phyloP scores from a whole-genome alignment of 2,797 vertebrate species.

The Sphaeramia orbicularis region DNA sequence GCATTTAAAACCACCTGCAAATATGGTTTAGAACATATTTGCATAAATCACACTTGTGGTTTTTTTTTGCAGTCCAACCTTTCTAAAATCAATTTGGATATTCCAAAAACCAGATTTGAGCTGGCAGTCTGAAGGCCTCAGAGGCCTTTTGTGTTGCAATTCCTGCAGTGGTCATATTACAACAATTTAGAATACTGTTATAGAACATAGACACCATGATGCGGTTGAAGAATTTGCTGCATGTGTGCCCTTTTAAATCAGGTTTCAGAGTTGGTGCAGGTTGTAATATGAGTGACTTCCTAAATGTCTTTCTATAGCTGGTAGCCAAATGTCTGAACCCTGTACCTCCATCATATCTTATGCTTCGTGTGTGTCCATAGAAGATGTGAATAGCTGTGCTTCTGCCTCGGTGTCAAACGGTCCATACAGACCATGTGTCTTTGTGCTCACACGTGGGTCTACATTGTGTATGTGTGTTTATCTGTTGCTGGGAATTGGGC shows the following conservation, averaged over 20 bases:
- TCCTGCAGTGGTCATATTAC: not conserved
- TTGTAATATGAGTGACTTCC: not conserved
- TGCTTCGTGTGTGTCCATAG: not conserved
- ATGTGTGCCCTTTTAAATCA: not conserved
- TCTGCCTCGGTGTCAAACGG: not conserved
- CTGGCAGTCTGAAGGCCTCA: too few relatives aligned
- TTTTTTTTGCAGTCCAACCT: too few relatives aligned
- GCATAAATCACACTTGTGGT: too few relatives aligned
- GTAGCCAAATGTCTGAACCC: not conserved
- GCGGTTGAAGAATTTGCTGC: not conserved
- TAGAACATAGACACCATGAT: not conserved
- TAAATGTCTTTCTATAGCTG: conserved; percentile 1
- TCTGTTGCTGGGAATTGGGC: conserved; percentile 69
- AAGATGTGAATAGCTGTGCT: not conserved
- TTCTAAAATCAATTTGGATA: too few relatives aligned
- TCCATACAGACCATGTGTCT: conserved; percentile 18
- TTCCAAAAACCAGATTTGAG: too few relatives aligned
- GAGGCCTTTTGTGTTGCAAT: too few relatives aligned
- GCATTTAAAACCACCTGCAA: too few relatives aligned
- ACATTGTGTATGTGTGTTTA: conserved; percentile 53
- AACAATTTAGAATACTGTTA: not conserved
- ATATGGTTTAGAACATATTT: too few relatives aligned
- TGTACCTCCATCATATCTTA: too few relatives aligned
- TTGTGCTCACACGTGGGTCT: conserved; percentile 8
- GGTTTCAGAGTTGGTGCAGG: not conserved